phyloP scores from a whole-genome alignment of 2,888 invertebrate species.

The Drosophila quinaria region DNA sequence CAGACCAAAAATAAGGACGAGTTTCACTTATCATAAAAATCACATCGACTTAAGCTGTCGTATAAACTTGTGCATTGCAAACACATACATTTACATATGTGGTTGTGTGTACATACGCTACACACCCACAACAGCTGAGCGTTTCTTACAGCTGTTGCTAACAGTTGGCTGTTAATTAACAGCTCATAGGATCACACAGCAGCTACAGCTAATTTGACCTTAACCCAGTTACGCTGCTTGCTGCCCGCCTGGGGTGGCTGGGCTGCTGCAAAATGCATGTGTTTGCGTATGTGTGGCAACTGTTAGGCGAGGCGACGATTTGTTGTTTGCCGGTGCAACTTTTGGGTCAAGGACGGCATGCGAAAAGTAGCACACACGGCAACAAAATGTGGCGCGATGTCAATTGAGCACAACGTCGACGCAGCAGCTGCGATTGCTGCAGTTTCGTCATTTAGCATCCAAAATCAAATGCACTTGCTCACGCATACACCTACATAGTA shows the following conservation, averaged over 20 bases:
- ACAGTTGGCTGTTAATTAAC: conserved; percentile 36
- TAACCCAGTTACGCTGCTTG: conserved; percentile 34
- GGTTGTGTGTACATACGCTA: not conserved
- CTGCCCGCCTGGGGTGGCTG: conserved; percentile 18
- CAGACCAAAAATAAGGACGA: no score
- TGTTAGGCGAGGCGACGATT: conserved; percentile 42
- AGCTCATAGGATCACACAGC: conserved; percentile 40
- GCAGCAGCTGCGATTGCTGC: conserved; percentile 20
- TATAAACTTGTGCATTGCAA: not conserved
- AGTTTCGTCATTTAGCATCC: conserved; percentile 53
- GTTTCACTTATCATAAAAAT: no score
- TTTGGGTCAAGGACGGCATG: conserved; percentile 72
- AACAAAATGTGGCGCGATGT: conserved; percentile 48
- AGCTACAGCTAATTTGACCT: conserved; percentile 24
- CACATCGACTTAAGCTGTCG: not conserved
- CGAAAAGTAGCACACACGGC: conserved; percentile 64
- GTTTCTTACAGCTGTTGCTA: conserved; percentile 38
- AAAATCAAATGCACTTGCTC: conserved; percentile 53
- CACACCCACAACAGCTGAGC: conserved; percentile 31
- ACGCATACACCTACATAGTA: conserved; percentile 14
- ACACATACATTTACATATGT: not conserved
- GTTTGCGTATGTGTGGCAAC: conserved; percentile 2
- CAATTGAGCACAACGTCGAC: conserved; percentile 53
- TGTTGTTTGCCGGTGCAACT: conserved; percentile 49
- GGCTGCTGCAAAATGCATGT: conserved; percentile 19